phyloP scores from a whole-genome alignment of 2,888 invertebrate species.

The Pogonocherus hispidulus region DNA sequence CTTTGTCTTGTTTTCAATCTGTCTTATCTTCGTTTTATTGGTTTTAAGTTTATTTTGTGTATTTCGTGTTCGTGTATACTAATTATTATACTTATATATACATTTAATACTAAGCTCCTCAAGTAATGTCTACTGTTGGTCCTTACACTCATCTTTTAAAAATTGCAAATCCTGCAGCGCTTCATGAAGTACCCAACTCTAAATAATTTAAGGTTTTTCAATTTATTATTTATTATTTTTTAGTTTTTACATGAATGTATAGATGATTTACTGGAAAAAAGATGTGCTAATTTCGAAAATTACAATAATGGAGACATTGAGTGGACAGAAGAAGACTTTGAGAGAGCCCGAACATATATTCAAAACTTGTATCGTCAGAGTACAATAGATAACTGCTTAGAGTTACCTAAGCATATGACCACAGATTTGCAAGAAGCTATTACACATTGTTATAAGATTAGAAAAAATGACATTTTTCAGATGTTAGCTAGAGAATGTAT shows the following conservation, averaged over 20 bases:
- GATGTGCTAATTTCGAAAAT: conserved; percentile 54
- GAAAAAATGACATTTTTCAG: conserved; percentile 62
- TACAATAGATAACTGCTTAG: conserved; percentile 52
- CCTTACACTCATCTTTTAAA: conserved; percentile 42
- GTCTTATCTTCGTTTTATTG: too few relatives aligned
- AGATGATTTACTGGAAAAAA: conserved; percentile 60
- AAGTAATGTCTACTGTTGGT: not conserved
- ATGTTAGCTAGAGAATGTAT: conserved; percentile 57
- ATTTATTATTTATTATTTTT: conserved; percentile 39
- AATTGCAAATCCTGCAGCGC: conserved; percentile 47
- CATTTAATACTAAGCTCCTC: too few relatives aligned
- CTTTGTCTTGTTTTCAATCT: too few relatives aligned
- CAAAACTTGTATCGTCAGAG: conserved; percentile 60
- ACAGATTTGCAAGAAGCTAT: conserved; percentile 46
- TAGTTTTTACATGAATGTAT: conserved; percentile 66
- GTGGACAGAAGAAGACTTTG: conserved; percentile 62
- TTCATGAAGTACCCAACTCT: conserved; percentile 53
- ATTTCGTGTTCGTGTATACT: too few relatives aligned
- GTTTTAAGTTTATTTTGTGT: too few relatives aligned
- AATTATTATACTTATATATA: too few relatives aligned
- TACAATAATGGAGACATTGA: conserved; percentile 61
- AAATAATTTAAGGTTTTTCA: too few relatives aligned
- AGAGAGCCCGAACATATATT: conserved; percentile 56
- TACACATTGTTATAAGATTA: conserved; percentile 59
- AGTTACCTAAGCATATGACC: conserved; percentile 51